phyloP scores from a whole-genome alignment of 2,113 vertebrate species.

The Sus scrofa region T2T-Sscrofa CM000827.6:109824501-109825000 shows the following conservation, averaged over 20 bases:
- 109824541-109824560: rapidly evolving
- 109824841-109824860: too few species aligned
- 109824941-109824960: background rate
- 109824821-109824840: background rate
- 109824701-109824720: too few species aligned
- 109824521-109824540: background rate
- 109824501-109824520: background rate
- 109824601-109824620: too few species aligned
- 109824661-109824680: background rate
- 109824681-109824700: too few species aligned
- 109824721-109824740: background rate
- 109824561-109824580: background rate
- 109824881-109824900: rapidly evolving
- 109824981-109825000: rapidly evolving
- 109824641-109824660: background rate
- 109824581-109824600: background rate
- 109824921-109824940: rapidly evolving
- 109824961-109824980: rapidly evolving
- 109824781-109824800: too few species aligned
- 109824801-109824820: rapidly evolving
- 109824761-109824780: background rate
- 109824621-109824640: too few species aligned
- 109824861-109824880: background rate
- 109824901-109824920: too few species aligned
- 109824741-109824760: background rate